A percentile compares a stretch with the other conserved stretches of the same genome.
phyloP scores from a whole-genome alignment of 2,888 invertebrate genomes.

The Caenorhabditis virilis region DNA sequence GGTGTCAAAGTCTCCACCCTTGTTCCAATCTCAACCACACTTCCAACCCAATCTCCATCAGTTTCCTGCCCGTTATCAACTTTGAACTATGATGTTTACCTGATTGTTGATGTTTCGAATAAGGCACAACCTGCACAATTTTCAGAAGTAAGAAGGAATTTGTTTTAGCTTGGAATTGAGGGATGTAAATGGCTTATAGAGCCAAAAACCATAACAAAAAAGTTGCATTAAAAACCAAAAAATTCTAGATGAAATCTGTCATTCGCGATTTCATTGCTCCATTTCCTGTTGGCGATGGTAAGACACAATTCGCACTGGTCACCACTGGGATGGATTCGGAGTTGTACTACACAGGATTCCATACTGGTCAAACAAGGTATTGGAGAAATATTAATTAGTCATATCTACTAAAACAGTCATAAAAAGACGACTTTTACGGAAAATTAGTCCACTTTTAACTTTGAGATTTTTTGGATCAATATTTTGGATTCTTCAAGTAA shows the following conservation, averaged over 20 bases:
- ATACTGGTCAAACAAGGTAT: constrained; percentile 40
- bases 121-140: constrained; percentile 39
- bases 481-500: too few species aligned
- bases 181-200: too few species aligned
- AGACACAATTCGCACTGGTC: constrained; percentile 44
- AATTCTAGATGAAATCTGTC: constrained; percentile 42
- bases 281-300: constrained; percentile 35
- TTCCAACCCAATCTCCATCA: constrained; percentile 46
- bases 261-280: constrained; percentile 39
- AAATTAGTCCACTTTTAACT: too few species aligned
- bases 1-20: constrained; percentile 37
- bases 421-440: not conserved
- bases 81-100: constrained; percentile 51
- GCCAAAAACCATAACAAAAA: too few species aligned
- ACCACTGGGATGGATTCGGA: constrained; percentile 49
- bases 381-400: too few species aligned
- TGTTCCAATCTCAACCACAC: constrained; percentile 32
- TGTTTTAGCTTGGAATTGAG: too few species aligned
- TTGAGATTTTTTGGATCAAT: too few species aligned
- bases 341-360: constrained; percentile 51
- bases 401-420: too few species aligned
- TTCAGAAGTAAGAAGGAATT: constrained; percentile 22
- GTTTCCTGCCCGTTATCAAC: constrained; percentile 41
- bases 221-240: constrained; percentile 5
- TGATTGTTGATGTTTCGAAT: constrained; percentile 52